These are phyloP conservation scores for Prenolepis imparis DNA, from an alignment of 2,888 invertebrate species.

Conservation along the genomic window DNA sequence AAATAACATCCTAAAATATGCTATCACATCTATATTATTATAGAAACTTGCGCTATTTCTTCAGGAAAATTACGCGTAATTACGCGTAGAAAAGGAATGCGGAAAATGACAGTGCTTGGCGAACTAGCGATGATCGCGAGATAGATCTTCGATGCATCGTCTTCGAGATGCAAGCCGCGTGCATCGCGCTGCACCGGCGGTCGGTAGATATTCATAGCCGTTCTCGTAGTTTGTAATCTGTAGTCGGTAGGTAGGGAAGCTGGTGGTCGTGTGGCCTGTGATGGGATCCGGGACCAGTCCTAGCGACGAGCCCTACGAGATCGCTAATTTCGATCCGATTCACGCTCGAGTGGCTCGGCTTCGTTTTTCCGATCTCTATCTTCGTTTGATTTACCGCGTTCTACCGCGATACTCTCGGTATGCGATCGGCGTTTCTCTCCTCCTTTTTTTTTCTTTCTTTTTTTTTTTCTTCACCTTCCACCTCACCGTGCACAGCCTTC, in stretches of 20 bases:
- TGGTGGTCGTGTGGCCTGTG: conserved; percentile 9
- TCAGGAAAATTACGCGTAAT: not conserved
- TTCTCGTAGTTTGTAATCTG: conserved; percentile 24
- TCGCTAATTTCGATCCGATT: conserved; percentile 74
- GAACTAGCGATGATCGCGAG: conserved; percentile 2
- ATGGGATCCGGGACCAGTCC: conserved; percentile 38
- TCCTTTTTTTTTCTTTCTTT: not conserved
- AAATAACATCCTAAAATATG: conserved; percentile 4
- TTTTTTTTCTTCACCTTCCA: not conserved
- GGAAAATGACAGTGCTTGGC: not conserved
- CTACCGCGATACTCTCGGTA: conserved; percentile 18
- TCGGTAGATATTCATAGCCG: conserved; percentile 44
- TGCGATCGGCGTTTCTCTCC: conserved; percentile 16
- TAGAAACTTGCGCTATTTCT: not conserved
- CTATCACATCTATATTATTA: not conserved
- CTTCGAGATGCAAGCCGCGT: conserved; percentile 31
- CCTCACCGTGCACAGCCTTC: conserved; percentile 7
- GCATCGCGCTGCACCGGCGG: conserved; percentile 42
- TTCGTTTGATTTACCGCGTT: conserved; percentile 44
- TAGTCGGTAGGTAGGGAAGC: conserved; percentile 52
- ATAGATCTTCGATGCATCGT: not conserved
- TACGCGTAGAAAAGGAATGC: not conserved
- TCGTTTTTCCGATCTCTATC: conserved; percentile 62
- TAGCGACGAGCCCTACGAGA: conserved; percentile 57
- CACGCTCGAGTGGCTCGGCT: conserved; percentile 74